phyloP scores from a whole-genome alignment of 2,113 vertebrate genomes.

The Aleadryas rufinucha region DNA sequence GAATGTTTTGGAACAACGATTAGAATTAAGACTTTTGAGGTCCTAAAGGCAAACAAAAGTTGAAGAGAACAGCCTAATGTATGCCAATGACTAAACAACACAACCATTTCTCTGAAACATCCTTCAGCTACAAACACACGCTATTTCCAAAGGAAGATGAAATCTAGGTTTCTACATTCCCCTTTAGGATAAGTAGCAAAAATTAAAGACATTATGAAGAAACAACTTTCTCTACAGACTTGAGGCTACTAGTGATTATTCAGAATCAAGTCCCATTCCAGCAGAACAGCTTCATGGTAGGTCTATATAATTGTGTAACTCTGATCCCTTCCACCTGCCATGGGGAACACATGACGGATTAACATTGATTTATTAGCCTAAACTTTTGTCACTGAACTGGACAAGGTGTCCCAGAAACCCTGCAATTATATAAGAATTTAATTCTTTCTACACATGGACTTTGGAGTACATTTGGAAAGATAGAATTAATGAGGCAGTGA shows the following conservation, averaged over 20 bases:
- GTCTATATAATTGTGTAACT: background rate
- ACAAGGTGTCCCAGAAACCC: background rate
- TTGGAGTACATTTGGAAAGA: background rate
- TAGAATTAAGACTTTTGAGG: background rate
- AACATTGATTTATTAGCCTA: background rate
- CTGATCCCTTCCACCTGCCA: background rate
- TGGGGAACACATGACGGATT: background rate
- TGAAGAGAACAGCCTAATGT: background rate
- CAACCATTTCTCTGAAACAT: background rate
- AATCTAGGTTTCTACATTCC: background rate
- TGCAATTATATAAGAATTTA: background rate
- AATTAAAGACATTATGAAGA: background rate
- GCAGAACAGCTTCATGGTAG: background rate
- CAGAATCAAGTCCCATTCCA: background rate
- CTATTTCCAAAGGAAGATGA: background rate
- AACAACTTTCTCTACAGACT: background rate
- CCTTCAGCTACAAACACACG: background rate
- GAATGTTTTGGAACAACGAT: background rate
- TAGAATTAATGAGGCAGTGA: background rate
- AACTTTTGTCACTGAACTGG: background rate
- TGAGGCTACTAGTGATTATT: background rate
- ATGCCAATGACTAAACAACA: background rate
- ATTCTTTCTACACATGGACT: background rate
- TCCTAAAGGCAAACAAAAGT: background rate
- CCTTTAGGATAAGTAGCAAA: background rate